phyloP scores from a whole-genome alignment of 2,888 invertebrate species.

The Harpalus rufipes region DNA sequence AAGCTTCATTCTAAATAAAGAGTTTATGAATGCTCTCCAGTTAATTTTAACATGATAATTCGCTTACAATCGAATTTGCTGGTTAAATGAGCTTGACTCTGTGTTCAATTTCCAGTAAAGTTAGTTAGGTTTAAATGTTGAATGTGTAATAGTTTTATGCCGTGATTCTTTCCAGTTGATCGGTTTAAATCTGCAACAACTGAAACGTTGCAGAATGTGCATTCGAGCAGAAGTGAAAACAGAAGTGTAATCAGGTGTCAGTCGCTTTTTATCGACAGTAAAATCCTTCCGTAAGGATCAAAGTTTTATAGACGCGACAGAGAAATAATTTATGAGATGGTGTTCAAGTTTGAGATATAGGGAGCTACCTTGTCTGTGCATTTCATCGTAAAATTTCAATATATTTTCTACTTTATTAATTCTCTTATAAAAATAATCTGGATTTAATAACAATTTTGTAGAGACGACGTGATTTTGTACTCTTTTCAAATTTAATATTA shows the following conservation, averaged over 20 bases:
- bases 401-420: neutral
- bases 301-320: neutral
- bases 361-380: neutral
- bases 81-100: neutral
- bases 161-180: neutral
- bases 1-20: too few species aligned
- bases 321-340: neutral
- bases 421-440: neutral
- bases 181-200: neutral
- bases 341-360: neutral
- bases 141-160: neutral
- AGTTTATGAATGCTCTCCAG: too few species aligned
- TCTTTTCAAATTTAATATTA: too few species aligned
- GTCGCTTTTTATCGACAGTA: constrained; percentile 11
- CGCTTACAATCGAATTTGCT: neutral
- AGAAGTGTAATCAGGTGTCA: constrained; percentile 4
- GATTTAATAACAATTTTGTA: neutral
- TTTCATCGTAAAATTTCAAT: neutral
- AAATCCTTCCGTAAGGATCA: constrained; percentile 14
- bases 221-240: constrained; percentile 10
- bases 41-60: neutral
- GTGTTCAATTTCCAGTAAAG: neutral
- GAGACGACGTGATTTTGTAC: neutral
- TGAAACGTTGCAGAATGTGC: neutral
- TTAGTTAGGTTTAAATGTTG: neutral